Percentiles rank a stretch among this genome's conserved stretches.
Conservation (phyloP, 2,888 invertebrate species). For the Ophion ventricosus region DNA sequence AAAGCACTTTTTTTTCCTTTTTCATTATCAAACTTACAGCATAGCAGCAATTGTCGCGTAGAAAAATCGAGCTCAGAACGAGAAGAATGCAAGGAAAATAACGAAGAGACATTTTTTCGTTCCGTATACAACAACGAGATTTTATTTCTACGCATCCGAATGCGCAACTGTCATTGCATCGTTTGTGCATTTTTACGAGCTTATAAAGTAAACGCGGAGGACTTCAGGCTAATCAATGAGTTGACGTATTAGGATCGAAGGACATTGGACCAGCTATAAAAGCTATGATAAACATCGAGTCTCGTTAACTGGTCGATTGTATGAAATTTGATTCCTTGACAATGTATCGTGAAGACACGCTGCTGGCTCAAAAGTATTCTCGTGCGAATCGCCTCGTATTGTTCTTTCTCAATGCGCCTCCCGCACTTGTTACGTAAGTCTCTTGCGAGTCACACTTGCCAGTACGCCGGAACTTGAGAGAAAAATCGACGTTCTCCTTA, state of each 20-base stretch:
- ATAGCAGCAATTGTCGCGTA: conserved; percentile 19
- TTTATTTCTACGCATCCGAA: background rate
- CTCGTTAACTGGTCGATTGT: conserved; percentile 38
- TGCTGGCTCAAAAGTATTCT: background rate
- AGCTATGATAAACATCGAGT: background rate
- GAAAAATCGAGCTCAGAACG: background rate
- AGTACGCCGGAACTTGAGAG: background rate
- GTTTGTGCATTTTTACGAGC: conserved; percentile 1
- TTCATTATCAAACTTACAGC: conserved; percentile 22
- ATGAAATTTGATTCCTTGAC: conserved; percentile 46
- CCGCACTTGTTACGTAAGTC: conserved; percentile 14
- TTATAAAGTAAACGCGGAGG: conserved; percentile 40
- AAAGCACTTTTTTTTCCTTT: conserved; percentile 6
- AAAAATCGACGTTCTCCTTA: background rate
- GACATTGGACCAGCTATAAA: conserved; percentile 18
- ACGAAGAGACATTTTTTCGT: conserved; percentile 42
- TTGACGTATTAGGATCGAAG: conserved; percentile 11
- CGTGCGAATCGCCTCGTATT: background rate
- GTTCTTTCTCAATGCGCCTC: conserved; percentile 19
- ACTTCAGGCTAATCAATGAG: background rate
- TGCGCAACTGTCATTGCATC: background rate
- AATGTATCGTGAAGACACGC: background rate
- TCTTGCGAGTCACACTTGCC: background rate
- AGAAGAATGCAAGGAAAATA: conserved; percentile 11
- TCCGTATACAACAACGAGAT: background rate